Base-by-base conservation (phyloP, 2,113 vertebrate genomes). In the Spilogale gracilis region DNA sequence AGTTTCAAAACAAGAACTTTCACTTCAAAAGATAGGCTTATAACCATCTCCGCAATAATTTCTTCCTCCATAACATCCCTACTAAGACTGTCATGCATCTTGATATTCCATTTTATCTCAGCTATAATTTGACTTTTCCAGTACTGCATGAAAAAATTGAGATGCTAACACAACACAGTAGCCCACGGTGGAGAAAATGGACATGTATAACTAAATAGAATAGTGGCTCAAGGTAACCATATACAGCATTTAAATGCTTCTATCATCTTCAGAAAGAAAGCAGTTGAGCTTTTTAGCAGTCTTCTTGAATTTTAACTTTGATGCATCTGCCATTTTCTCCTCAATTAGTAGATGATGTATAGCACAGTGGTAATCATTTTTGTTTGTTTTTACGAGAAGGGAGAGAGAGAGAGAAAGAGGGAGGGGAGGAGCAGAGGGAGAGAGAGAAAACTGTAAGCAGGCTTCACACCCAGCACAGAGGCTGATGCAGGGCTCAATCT, bases 1-100 rank as follows among this genome's bases (percentile, higher is more conserved):
- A 93, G 12, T 58, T 91, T 91, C 83, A 45, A 83, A 69, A 69
- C 63, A 79, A 92, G 45, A 94, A 80, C 18, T 69, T 89, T 67
- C 12, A 7, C 32, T 58, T 92, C 63, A 95, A 95, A 95, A 81
- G 9, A 45, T 27, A 79, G 58, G 76, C 9, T 81, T 71, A 20
- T 16, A 58, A 58, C 30, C 13, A 38, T 71, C 45, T 93, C 50
- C 81, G 11, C 30, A 54, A 38, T 43, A 89, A 83, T 79, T 89
- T 88, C 7, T 25, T 71, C 20, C 7, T 85, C 52, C 2, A 2
- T 74, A 81, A 80, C 20, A 52, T 50, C 78, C 87, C 45, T 85
- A 56, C 4, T 48, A 79, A 71, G 6, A 73, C 27, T 69, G 1
- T 5, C 30, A 45, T 48, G 17, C 1, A 45, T 50, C 11, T 90